Evolutionary conservation across 2,113 vertebrate genomes (phyloP), one percentile per base, ranked within the genome.

Genomic region (Seriola dumerili): DNA sequence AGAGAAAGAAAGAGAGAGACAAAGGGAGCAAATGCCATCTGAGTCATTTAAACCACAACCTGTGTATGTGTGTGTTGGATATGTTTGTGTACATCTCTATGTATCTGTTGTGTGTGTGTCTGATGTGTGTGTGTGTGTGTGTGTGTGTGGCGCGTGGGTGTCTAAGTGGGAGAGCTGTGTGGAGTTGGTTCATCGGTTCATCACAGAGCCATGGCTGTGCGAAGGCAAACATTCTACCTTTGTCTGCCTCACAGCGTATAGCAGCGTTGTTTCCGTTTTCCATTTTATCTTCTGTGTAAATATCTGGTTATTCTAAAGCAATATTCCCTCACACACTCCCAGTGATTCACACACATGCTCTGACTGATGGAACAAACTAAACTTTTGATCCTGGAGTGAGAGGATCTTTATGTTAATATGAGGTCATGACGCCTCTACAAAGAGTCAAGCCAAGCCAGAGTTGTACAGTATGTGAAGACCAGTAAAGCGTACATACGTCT

Each of bases 41-140:
- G 94, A 94, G 91, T 95, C 93, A 92, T 91, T 94, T 92, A 85
- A 84, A 91, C 88, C 80, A 92, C 88, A 89, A 91, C 85, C 85
- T 79, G 76, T 88, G 71, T 81, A 0, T 84, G 66, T 68, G 48
- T 74, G 44, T 82, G 81, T 74, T 72, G 52, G 65, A 67, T 83
- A 62, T 74, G 78, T 84, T 76, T 86, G 79, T 79, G 79, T 85
- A 68, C 76, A 77, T 88, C 54, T 77, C 42, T 72, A 13, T 82
- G 78, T 85, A 52, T 81, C 58, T 74, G 68, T n/a, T 40, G 76
- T 67, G 46, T 78, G 62, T 58, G 78, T 77, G 80, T 59, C 13
- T 68, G 57, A 10, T 72, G 65, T 50, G 62, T 76, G 55, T 8
- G 63, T 67, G 68, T 50, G 62, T 76, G 55, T 8, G 63, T 67